These are phyloP conservation scores for Microcaecilia unicolor DNA, from an alignment of 2,797 vertebrate species.

Conservation along the genomic window DNA sequence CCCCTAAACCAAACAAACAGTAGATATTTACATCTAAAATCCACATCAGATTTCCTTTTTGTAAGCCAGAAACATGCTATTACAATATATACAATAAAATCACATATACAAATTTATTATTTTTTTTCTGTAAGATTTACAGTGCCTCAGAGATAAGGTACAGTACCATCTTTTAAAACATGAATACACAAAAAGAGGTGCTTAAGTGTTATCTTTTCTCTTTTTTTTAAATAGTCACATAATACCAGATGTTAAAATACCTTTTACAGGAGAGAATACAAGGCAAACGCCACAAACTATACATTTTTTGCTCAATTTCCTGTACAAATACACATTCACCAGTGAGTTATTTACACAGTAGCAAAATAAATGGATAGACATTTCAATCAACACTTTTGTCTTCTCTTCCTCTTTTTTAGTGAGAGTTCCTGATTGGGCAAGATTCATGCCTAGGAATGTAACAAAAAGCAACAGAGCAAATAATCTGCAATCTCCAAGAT, in stretches of 20 bases:
- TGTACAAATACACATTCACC: constrained; percentile 95
- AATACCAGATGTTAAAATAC: constrained; percentile 75
- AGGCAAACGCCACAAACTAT: constrained; percentile 83
- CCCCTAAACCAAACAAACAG: constrained; percentile 48
- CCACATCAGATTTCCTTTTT: constrained; percentile 76
- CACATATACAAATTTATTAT: constrained; percentile 76
- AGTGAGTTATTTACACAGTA: constrained; percentile 81
- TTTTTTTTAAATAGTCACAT: constrained; percentile 61
- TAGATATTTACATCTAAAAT: constrained; percentile 91
- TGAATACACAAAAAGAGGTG: constrained; percentile 76
- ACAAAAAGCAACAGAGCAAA: too few relatives aligned
- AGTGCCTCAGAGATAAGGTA: constrained; percentile 71
- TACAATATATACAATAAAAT: constrained; percentile 96
- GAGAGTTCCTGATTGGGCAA: too few relatives aligned
- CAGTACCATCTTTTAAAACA: constrained; percentile 62
- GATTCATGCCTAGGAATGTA: too few relatives aligned
- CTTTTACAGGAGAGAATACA: constrained; percentile 84
- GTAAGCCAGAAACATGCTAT: constrained; percentile 79
- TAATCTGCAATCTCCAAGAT: too few relatives aligned
- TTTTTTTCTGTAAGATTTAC: constrained; percentile 63
- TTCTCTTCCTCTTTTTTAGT: too few relatives aligned
- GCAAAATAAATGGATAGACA: constrained; percentile 47
- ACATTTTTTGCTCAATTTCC: constrained; percentile 90
- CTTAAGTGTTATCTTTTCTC: constrained; percentile 47
- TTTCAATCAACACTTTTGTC: too few relatives aligned